Evolutionary conservation across 2,888 invertebrate genomes (phyloP), one percentile per base, ranked within the genome.

Genomic region (Papilio protenor): DNA sequence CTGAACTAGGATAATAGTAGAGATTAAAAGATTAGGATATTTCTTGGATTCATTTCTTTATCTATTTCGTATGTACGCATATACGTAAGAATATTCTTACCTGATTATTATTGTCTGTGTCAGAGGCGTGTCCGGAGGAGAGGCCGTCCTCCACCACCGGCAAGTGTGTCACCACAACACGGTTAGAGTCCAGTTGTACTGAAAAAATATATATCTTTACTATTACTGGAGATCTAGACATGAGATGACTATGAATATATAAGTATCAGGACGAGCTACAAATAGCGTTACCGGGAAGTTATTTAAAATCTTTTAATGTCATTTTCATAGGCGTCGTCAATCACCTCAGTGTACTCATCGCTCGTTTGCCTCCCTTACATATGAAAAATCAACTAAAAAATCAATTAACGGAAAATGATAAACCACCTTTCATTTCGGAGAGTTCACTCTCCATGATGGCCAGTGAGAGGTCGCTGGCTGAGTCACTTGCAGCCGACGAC

Each of bases 141-240:
- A 99, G 94, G 0, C 98, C 99, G 90, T 99, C 99, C 89, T 99
- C 98, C 69, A 99, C 96, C 21, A 98, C 97, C 0, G 99, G 99
- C 97, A 99, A 69, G n/a, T 96, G 87, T 96, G 96, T 88, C 96
- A 95, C 84, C 21, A 77, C 79, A 21, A 79, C 75, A 11, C 73
- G 77, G 70, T 96, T 95, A 76, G 96, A 45, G 52, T 80, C 81
- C 91, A 79, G 77, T 79, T 78, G 82, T 14, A 80, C 81, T 80
- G 75, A 45, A 80, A 77, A 47, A 27, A 18, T 23, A 59, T 16
- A 33, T 55, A 18, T 27, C 27, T 27, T 18, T 33, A 72, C 18
- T 27, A 27, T 52, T 27, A 55, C 5, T 64, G 8, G 16, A 4
- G 23, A 49, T 1, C 12, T 12, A 12, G 14, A 49, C 16, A 49